Base-by-base conservation (phyloP, 2,113 vertebrate species). In the Axis porcinus region DNA sequence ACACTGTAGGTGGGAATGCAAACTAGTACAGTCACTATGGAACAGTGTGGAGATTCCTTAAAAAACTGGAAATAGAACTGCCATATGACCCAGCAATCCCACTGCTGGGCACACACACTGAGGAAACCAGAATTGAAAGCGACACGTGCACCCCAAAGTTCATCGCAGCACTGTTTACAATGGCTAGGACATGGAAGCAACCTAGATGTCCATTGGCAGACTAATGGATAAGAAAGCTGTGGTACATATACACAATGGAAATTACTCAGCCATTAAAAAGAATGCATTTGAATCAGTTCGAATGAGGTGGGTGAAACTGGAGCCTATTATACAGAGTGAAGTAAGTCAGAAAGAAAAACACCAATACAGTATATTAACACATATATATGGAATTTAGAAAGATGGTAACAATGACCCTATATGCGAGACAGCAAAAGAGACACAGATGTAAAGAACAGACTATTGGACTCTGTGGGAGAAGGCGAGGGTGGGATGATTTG, bases 161-260 rank as follows among this genome's bases (percentile, higher is more conserved):
- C 33, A 67, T 9, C 0, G 0, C 33, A n/a, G 33, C 33, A n/a
- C 16, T 67, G 16, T 67, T 67, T 67, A 19, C 1, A 67, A 67
- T n/a, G n/a, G 62, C 16, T 16, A 67, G 7, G 33, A 5, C 16
- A 19, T n/a, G 7, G 62, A 67, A 67, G 33, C 16, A 19, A 67
- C 16, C 62, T n/a, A n/a, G 62, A 19, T 19, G 33, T n/a, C 8
- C 62, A 67, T 67, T 4, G 4, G 62, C 33, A 10, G 33, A 67
- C 0, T 4, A n/a, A n/a, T 67, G 7, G 33, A n/a, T 10, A 67
- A 67, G 62, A 19, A n/a, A n/a, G 33, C 15, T 15, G 33, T n/a
- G 30, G 62, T n/a, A 67, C 62, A 19, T 19, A n/a, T 19, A 67
- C 16, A 67, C 62, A n/a, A 67, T 67, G 16, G 16, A 67, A 1